Conservation (phyloP, 2,797 vertebrate species). For the Enteromius paludinosus region DNA sequence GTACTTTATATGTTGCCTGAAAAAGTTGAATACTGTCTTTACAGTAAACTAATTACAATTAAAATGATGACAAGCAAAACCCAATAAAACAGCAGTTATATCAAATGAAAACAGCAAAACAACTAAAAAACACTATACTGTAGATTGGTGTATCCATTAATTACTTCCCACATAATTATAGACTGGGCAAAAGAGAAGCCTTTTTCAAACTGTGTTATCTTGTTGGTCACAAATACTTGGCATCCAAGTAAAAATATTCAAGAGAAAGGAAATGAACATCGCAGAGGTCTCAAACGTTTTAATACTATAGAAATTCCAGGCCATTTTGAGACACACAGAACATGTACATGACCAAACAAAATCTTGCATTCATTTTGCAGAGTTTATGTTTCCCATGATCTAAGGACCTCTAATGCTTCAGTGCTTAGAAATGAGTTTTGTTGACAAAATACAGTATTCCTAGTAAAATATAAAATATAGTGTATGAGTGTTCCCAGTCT, state of each 20-base stretch:
- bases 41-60: neutral
- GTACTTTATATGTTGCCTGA: neutral
- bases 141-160: neutral
- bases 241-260: neutral
- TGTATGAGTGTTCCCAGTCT: neutral
- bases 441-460: neutral
- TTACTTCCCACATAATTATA: conserved; percentile 13
- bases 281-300: conserved; percentile 26
- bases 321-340: conserved; percentile 21
- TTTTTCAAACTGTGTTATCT: conserved; percentile 22
- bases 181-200: neutral
- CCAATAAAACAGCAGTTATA: neutral
- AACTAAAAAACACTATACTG: neutral
- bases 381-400: conserved; percentile 33
- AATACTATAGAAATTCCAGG: conserved; percentile 38
- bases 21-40: neutral
- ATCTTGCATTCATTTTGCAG: neutral
- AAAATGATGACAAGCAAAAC: neutral
- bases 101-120: neutral
- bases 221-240: conserved; percentile 5
- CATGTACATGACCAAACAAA: conserved; percentile 1
- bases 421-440: neutral
- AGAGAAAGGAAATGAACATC: neutral
- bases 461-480: no score
- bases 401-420: conserved; percentile 19